Evolutionary conservation across 2,113 vertebrate genomes (phyloP).

Genomic region (Phocoena sinus): DNA sequence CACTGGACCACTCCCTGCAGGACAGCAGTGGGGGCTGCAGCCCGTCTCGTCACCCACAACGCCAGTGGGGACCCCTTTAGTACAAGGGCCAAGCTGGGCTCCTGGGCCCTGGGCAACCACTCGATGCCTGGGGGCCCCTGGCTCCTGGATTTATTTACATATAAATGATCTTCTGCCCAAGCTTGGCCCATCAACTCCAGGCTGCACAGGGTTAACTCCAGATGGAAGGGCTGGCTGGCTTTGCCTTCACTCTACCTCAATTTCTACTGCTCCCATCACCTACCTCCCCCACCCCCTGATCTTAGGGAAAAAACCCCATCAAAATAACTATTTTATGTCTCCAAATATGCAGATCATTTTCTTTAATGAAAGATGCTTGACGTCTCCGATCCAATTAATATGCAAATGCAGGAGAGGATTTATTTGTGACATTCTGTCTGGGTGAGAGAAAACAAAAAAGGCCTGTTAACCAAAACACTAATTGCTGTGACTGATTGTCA

Average conservation of each 20-base stretch:
- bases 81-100: neutral
- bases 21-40: neutral
- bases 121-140: neutral
- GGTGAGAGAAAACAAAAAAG: constrained; percentile 99
- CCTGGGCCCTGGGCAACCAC: neutral
- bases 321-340: constrained; percentile 99
- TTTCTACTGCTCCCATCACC: constrained; percentile 97
- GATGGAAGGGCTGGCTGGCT: constrained; percentile 69
- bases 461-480: constrained; percentile 99
- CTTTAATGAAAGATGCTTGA: constrained; percentile 99
- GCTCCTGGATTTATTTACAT: constrained; percentile 49
- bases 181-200: constrained; percentile 64
- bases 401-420: constrained; percentile 99
- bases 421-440: constrained; percentile 99
- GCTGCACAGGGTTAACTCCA: constrained; percentile 80
- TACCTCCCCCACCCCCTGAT: constrained; percentile 89
- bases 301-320: constrained; percentile 90
- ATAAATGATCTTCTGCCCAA: constrained; percentile 70
- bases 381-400: constrained; percentile 99
- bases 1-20: neutral
- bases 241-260: constrained; percentile 87
- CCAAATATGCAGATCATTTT: constrained; percentile 99
- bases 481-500: constrained; percentile 99
- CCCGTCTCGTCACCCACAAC: neutral
- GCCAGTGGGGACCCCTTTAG: neutral